phyloP scores from a whole-genome alignment of 2,888 invertebrate species.

The Pollenia angustigena region DNA sequence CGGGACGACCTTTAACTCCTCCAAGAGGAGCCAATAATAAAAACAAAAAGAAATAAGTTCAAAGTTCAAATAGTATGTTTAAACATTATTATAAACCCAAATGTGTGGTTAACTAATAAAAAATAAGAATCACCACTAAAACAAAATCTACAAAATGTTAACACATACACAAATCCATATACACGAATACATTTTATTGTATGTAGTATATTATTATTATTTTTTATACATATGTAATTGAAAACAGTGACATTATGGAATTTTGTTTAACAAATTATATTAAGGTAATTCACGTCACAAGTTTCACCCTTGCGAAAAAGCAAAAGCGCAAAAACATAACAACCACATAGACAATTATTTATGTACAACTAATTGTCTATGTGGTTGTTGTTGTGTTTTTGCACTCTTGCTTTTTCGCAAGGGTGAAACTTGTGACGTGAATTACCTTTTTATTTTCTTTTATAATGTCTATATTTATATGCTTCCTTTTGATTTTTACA shows the following conservation, averaged over 20 bases:
- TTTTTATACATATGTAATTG: conserved; percentile 29
- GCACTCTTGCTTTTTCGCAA: no score
- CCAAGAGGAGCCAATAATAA: conserved; percentile 97
- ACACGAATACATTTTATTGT: conserved; percentile 31
- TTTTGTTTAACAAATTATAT: conserved; percentile 62
- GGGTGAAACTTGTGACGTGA: no score
- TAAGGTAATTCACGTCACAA: no score
- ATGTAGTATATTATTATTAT: conserved; percentile 55
- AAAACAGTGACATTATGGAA: conserved; percentile 23
- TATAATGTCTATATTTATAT: conserved; percentile 31
- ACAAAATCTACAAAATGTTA: conserved; percentile 40
- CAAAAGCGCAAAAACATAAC: no score
- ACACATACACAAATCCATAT: conserved; percentile 42
- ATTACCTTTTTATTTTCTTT: conserved; percentile 24
- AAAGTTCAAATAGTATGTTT: conserved; percentile 69
- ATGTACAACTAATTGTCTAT: no score
- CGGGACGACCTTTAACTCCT: conserved; percentile 98
- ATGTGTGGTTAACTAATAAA: conserved; percentile 69
- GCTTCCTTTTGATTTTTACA: conserved; percentile 52
- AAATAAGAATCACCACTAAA: conserved; percentile 30
- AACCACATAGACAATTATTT: no score
- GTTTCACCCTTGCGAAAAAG: no score
- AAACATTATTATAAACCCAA: conserved; percentile 66
- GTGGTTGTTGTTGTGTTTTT: no score
- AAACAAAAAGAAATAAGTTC: conserved; percentile 95